These are phyloP conservation scores for Sebastes miniatus DNA, from an alignment of 2,797 vertebrate genomes.

Conservation along the genomic window DNA sequence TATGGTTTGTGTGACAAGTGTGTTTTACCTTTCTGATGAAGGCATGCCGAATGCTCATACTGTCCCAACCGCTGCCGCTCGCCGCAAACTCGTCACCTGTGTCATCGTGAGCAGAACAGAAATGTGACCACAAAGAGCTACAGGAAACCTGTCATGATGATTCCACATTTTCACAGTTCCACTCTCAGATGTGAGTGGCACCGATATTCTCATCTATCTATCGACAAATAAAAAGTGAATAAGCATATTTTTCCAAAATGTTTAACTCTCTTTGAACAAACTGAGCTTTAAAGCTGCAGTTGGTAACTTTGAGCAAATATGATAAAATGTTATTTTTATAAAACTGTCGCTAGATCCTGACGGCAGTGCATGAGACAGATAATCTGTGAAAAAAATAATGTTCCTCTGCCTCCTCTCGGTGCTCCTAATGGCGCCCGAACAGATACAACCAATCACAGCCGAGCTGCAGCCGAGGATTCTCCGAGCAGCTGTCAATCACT, in stretches of 20 bases:
- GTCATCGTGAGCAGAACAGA: slow-evolving; percentile 14
- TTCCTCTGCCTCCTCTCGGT: too few species aligned
- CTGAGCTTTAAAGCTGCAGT: background rate
- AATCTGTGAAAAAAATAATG: too few species aligned
- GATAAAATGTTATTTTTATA: too few species aligned
- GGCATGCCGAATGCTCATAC: slow-evolving; percentile 84
- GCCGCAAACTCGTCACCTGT: slow-evolving; percentile 81
- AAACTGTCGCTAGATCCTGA: too few species aligned
- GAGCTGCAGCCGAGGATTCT: too few species aligned
- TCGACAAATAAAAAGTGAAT: too few species aligned
- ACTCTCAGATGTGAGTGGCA: background rate
- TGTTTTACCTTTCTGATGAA: slow-evolving; percentile 91
- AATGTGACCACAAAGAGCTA: background rate
- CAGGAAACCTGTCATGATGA: background rate
- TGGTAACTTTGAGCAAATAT: too few species aligned
- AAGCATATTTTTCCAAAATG: background rate
- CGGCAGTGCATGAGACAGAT: too few species aligned
- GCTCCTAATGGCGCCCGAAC: too few species aligned
- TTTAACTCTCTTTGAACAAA: background rate
- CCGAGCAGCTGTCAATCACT: too few species aligned
- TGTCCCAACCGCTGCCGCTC: slow-evolving; percentile 81
- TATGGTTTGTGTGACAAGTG: background rate
- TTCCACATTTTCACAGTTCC: background rate
- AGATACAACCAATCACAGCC: too few species aligned
- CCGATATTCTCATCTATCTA: background rate